phyloP scores from a whole-genome alignment of 2,797 vertebrate species.

The Alosa sapidissima region DNA sequence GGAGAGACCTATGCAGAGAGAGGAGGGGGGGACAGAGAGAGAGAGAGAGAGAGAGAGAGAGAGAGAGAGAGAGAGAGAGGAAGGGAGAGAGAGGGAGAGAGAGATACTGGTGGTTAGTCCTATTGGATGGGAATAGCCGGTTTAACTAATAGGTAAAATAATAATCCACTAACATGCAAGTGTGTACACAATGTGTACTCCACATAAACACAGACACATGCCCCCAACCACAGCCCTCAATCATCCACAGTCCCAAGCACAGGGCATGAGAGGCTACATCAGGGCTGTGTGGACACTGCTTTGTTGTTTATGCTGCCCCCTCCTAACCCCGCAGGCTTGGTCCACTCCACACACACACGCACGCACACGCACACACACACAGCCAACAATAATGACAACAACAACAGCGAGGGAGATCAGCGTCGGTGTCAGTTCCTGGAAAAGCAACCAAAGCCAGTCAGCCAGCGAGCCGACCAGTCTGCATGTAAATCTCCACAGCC shows the following conservation, averaged over 20 bases:
- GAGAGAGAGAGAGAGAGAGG: conserved; percentile 18
- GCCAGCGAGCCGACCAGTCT: neutral
- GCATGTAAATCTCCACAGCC: too few species aligned
- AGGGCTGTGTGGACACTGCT: neutral
- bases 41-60: conserved; percentile 1
- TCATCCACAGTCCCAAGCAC: too few species aligned
- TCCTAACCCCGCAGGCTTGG: too few species aligned
- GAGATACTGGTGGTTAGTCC: neutral
- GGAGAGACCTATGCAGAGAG: conserved; percentile 65
- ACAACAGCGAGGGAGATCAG: neutral
- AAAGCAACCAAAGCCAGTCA: neutral
- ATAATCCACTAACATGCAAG: neutral
- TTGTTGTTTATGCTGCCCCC: too few species aligned
- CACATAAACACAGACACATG: neutral
- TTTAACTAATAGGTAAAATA: neutral
- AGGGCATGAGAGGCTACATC: neutral
- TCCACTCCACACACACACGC: neutral
- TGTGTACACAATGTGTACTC: too few species aligned
- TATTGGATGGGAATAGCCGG: neutral
- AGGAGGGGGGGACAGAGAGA: neutral
- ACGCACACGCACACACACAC: neutral
- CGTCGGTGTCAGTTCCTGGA: neutral
- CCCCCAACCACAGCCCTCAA: neutral
- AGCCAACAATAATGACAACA: neutral
- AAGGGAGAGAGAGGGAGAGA: conserved; percentile 18